phyloP scores from a whole-genome alignment of 2,113 vertebrate species.

The Chaetura pelagica region DNA sequence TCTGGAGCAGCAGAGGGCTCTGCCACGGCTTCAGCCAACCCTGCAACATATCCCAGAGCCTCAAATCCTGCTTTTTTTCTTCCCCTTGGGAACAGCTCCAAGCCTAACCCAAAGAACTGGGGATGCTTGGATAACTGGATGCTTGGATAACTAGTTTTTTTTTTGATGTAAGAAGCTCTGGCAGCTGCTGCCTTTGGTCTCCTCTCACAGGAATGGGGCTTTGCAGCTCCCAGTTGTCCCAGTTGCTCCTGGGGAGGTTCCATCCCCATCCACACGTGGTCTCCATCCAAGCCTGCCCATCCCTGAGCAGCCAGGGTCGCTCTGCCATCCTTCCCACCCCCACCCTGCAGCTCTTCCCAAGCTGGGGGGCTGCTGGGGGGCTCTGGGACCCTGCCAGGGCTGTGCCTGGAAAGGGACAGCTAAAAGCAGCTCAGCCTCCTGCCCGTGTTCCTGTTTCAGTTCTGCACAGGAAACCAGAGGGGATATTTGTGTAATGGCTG shows the following conservation, averaged over 20 bases:
- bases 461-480: conserved; percentile 41
- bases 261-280: neutral
- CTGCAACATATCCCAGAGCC: neutral
- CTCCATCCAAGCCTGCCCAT: neutral
- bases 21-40: neutral
- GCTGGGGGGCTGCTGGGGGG: rapidly evolving
- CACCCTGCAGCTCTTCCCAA: neutral
- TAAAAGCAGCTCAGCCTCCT: neutral
- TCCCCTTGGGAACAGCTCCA: neutral
- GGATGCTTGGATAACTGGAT: neutral
- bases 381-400: neutral
- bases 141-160: neutral
- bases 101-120: neutral
- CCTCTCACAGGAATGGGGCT: rapidly evolving
- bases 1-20: neutral
- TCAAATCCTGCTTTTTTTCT: neutral
- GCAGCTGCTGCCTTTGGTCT: neutral
- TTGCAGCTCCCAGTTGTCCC: neutral
- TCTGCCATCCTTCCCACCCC: neutral
- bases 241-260: neutral
- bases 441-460: neutral
- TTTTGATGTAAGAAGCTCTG: neutral
- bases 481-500: conserved; percentile 41
- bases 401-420: neutral
- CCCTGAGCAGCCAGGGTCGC: rapidly evolving